phyloP scores from a whole-genome alignment of 2,113 vertebrate genomes.

The Hassar affinis region DNA sequence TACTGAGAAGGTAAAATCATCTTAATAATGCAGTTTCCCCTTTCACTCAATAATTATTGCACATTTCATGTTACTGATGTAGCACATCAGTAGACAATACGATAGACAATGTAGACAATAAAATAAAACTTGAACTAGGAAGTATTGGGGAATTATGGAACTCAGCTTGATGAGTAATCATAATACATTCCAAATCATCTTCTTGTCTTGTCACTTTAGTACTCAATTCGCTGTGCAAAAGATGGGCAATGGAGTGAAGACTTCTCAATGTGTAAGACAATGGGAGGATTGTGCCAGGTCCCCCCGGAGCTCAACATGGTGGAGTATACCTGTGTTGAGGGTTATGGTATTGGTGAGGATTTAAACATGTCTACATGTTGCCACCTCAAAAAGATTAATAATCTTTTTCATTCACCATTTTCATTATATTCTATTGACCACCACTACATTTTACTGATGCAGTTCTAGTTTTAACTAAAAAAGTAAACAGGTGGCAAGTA shows the following conservation, averaged over 20 bases:
- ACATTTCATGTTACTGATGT: neutral
- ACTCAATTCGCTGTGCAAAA: slow-evolving; percentile 82
- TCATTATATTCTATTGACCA: neutral
- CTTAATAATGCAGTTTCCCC: neutral
- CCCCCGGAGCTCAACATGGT: slow-evolving; percentile 78
- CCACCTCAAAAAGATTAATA: neutral
- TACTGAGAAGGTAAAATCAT: slow-evolving; percentile 71
- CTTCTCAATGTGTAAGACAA: slow-evolving; percentile 82
- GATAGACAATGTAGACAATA: neutral
- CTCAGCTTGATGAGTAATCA: neutral
- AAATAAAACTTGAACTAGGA: neutral
- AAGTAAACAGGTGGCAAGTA: neutral
- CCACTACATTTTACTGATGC: neutral
- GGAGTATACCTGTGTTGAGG: slow-evolving; percentile 86
- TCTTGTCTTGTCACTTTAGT: slow-evolving; percentile 64
- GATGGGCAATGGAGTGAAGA: slow-evolving; percentile 85
- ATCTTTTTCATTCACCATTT: neutral
- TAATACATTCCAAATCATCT: neutral
- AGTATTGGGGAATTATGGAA: neutral
- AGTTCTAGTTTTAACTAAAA: neutral
- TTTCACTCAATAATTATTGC: too few relatives aligned
- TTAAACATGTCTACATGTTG: neutral
- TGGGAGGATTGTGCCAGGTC: slow-evolving; percentile 78
- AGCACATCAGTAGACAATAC: neutral
- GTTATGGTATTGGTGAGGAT: slow-evolving; percentile 79